Evolutionary conservation across 2,113 vertebrate genomes (phyloP), one percentile per base, ranked within the genome.

Genomic region (Baryphthengus martii): DNA sequence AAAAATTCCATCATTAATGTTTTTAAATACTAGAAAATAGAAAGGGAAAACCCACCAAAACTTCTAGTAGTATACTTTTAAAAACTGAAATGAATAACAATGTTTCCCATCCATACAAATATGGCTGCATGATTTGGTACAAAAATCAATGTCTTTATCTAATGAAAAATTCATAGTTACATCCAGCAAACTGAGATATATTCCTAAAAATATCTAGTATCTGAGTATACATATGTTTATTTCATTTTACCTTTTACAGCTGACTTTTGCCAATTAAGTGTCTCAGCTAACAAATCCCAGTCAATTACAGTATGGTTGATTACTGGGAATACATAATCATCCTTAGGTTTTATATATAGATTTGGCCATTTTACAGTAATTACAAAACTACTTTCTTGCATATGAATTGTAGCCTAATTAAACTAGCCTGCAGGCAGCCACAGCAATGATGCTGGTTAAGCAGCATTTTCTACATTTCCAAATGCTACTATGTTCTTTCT

Each of bases 341-440:
- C 65, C 53, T 86, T 90, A 75, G 50, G 67, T 94, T 97, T 97
- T 96, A 90, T 73, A 65, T 81, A 91, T 55, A 83, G 52, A 94
- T 95, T 97, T 97, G 95, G 89, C 90, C 73, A 96, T 97, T 97
- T 97, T 95, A 97, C 95, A 93, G 87, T 95, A 97, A 98, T 98
- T 98, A 92, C 79, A 95, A 95, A 97, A 91, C 70, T 92, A 33
- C 89, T 97, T 93, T 97, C 89, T 91, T 92, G 84, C 75, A 82
- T 96, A 96, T 98, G 97, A 98, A 97, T 96, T 98, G 92, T 97
- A 89, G 95, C 75, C 93, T 98, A 97, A 98, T 98, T 98, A 98
- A 97, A 95, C 68, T 84, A 94, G 94, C 86, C 96, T 94, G 85
- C 94, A 90, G 96, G 97, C 94, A 97, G 86, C 61, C 56, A 82